Conservation (phyloP, 2,113 vertebrate genomes). For the Garra rufa region DNA sequence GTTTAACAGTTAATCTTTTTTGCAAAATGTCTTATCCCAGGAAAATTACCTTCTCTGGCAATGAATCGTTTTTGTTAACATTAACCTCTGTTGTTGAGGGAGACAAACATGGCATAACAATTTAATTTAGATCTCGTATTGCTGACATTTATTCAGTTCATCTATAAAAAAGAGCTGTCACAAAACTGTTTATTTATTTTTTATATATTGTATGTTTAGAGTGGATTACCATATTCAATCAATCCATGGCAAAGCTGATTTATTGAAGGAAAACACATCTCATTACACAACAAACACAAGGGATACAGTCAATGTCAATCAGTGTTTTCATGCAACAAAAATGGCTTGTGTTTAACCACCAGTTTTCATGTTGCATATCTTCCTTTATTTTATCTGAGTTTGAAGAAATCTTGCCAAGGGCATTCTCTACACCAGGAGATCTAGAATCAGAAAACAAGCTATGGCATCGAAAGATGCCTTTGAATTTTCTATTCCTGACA, state of each 20-base stretch:
- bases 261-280: neutral
- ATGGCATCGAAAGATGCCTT: slow-evolving; percentile 10
- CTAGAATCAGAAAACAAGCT: slow-evolving; percentile 5
- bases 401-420: slow-evolving; percentile 12
- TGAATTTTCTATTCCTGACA: slow-evolving; percentile 4
- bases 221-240: neutral
- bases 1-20: neutral
- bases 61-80: neutral
- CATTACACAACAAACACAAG: slow-evolving; percentile 3
- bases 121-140: neutral
- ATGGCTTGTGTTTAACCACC: slow-evolving; percentile 6
- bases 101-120: neutral
- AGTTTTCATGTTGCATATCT: slow-evolving; percentile 6
- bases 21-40: neutral
- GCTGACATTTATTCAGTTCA: neutral
- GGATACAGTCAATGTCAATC: slow-evolving; percentile 1
- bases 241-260: neutral
- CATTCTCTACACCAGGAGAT: slow-evolving; percentile 33
- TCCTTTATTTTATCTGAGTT: neutral
- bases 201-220: neutral
- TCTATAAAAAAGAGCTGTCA: neutral
- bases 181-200: neutral
- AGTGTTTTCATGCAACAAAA: neutral
- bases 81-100: neutral
- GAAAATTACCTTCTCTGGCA: neutral